Base-by-base conservation (phyloP, 2,888 invertebrate species). In the Cremastobaeus sp. region DNA sequence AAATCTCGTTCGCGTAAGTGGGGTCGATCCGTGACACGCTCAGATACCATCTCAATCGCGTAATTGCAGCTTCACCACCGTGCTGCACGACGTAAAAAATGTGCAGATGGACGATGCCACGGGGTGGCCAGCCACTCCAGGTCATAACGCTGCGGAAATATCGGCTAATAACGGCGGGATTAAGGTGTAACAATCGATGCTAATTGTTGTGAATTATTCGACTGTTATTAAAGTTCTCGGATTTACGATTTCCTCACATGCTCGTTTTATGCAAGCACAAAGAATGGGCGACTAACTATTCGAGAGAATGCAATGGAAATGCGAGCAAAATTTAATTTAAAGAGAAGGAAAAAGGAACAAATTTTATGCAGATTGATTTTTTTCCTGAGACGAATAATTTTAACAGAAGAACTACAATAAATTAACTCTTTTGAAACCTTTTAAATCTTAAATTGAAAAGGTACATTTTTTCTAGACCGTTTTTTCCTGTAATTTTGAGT, bases 241-340 rank as follows among this genome's bases (percentile, higher is more conserved):
- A 39, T 25, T 4, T 39, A 39, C 15, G 35, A 50, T 9, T 4
- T 35, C 50, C 5, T 35, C 21, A 17, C 14, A 17, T 5, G 15
- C 5, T 35, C 50, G 12, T 35, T 35, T 30, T 15, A 17, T 5
- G 15, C 97, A 32, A 96, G 96, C 81, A 96, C 95, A 88, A 95
- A 97, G 28, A 96, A 90, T 52, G 95, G 93, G 66, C 89, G 82
- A 47, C 85, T 85, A 65, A 89, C 88, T 59, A 88, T 88, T 41
- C 83, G 77, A 0, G 88, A 87, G 1, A 88, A 86, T 4, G 84
- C n/a, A n/a, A n/a, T n/a, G n/a, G n/a, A n/a, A n/a, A n/a, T n/a
- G n/a, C n/a, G n/a, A n/a, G n/a, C n/a, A n/a, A n/a, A n/a, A n/a
- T n/a, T n/a, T n/a, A n/a, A n/a, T n/a, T n/a, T n/a, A n/a, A n/a